Conservation (phyloP, 2,113 vertebrate species). For the Entelurus aequoreus region DNA sequence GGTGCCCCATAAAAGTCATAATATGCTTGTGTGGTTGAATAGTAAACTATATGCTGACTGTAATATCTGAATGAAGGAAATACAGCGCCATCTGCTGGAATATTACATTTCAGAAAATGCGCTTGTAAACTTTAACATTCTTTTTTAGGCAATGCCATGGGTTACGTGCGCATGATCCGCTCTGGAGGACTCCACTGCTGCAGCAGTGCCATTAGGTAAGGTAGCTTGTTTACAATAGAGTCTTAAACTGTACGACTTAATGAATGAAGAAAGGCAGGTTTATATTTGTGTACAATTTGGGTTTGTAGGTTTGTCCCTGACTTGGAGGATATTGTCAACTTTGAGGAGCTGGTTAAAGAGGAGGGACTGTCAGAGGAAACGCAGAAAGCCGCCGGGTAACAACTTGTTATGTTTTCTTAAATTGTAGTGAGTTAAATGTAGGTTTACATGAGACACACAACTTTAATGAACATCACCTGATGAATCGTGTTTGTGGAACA, state of each 20-base stretch:
- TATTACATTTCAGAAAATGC: not conserved
- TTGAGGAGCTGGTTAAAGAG: conserved; percentile 97
- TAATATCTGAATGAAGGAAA: not conserved
- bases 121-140: not conserved
- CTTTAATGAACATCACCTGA: no score
- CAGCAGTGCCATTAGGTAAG: conserved; percentile 95
- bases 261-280: not conserved
- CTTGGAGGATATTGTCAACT: conserved; percentile 97
- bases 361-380: conserved; percentile 93
- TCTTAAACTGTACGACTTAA: not conserved
- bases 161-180: conserved; percentile 96
- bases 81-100: not conserved
- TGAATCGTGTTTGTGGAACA: conserved; percentile 25
- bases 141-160: conserved; percentile 91
- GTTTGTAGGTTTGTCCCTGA: conserved; percentile 90
- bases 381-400: conserved; percentile 71
- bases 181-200: conserved; percentile 97
- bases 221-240: not conserved
- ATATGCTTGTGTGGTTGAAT: no score
- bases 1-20: no score
- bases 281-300: not conserved
- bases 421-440: no score
- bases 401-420: no score
- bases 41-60: no score
- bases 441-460: not conserved